These are phyloP conservation scores for Morus bassanus DNA, from an alignment of 2,797 vertebrate genomes.

Conservation along the genomic window DNA sequence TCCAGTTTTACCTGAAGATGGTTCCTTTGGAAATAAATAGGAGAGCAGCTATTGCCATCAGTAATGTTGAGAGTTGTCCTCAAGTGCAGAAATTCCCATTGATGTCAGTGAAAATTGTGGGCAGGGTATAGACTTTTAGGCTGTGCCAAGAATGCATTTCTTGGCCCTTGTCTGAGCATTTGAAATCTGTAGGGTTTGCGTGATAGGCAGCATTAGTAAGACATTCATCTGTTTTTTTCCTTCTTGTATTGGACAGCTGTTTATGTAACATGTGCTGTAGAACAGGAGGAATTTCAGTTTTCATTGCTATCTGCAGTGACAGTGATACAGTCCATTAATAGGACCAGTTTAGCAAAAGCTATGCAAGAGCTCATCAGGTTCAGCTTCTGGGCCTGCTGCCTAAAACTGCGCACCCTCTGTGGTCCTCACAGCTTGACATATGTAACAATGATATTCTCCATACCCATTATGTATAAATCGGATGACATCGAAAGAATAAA, in stretches of 20 bases:
- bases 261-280: slow-evolving; percentile 59
- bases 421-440: not conserved
- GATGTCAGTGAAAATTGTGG: not conserved
- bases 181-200: not conserved
- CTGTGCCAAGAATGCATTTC: not conserved
- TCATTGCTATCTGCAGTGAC: slow-evolving; percentile 38
- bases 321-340: slow-evolving; percentile 33
- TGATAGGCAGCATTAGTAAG: not conserved
- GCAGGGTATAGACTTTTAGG: not conserved
- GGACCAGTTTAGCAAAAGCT: slow-evolving; percentile 1
- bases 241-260: slow-evolving; percentile 48
- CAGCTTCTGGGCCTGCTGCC: not conserved
- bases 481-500: not conserved
- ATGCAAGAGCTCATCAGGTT: not conserved
- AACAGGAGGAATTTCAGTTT: slow-evolving; percentile 51
- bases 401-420: not conserved
- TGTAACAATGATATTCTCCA: not conserved
- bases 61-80: not conserved
- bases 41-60: not conserved
- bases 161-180: not conserved
- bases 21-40: not conserved
- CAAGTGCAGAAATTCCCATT: not conserved
- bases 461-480: not conserved
- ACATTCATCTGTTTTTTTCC: slow-evolving; percentile 29
- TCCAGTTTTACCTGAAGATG: not conserved